Percentiles rank a stretch among this genome's conserved stretches.
Conservation (phyloP, 2,888 invertebrate species). For the Coremacera marginata region DNA sequence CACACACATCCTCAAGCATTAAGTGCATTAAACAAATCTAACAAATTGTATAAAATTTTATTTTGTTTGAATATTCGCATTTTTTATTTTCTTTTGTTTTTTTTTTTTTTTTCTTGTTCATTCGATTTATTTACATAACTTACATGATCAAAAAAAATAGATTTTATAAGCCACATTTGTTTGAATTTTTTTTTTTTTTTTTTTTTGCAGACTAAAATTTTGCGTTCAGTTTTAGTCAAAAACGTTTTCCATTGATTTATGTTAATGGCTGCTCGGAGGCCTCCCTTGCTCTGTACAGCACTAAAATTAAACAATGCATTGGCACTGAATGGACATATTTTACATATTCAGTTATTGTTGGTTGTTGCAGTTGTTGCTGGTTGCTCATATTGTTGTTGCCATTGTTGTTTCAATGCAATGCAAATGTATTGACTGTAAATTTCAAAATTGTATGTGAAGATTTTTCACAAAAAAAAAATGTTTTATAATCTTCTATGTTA, state of each 20-base stretch:
- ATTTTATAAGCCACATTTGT: background rate
- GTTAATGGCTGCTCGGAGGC: conserved; percentile 17
- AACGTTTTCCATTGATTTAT: conserved; percentile 11
- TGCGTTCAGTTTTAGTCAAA: background rate
- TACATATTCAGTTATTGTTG: background rate
- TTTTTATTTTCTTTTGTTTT: background rate
- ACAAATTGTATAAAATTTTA: conserved; percentile 5
- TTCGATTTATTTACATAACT: background rate
- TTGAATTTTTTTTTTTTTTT: background rate
- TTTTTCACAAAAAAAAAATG: background rate
- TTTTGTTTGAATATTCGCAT: background rate
- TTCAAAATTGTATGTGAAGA: background rate
- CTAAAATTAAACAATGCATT: conserved; percentile 6
- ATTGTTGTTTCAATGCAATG: background rate
- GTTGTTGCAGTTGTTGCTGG: background rate
- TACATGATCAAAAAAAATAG: background rate
- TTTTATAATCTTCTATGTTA: too few relatives aligned
- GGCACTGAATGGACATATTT: background rate
- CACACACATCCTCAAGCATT: background rate
- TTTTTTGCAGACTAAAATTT: background rate
- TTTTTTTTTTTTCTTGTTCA: background rate
- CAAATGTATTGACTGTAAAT: background rate
- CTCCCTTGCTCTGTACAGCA: background rate
- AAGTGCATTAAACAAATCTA: conserved; percentile 16
- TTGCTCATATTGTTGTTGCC: background rate